These are phyloP conservation scores for Diogma glabrata DNA, from an alignment of 2,888 invertebrate species.

Conservation along the genomic window DNA sequence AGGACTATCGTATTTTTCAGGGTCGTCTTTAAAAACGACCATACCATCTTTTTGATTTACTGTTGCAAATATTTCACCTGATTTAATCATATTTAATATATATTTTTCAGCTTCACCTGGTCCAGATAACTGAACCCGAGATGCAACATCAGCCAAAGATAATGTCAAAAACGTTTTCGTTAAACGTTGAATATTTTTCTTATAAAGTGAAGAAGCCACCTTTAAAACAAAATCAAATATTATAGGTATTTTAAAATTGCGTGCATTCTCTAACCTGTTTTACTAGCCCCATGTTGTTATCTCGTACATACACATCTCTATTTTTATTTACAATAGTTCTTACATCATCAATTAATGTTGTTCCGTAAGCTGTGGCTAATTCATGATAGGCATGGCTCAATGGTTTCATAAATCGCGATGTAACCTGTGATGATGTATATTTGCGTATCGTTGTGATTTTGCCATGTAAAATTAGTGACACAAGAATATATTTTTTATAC, in stretches of 20 bases:
- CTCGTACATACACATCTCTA: conserved; percentile 66
- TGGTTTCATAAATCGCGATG: conserved; percentile 73
- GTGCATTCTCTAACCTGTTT: too few species aligned
- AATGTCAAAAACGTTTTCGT: conserved; percentile 68
- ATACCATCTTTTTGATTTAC: conserved; percentile 97
- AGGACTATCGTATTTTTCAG: conserved; percentile 87
- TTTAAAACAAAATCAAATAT: too few species aligned
- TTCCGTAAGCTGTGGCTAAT: conserved; percentile 61
- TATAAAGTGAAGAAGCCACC: conserved; percentile 78
- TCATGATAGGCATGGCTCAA: conserved; percentile 81
- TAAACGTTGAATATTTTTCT: conserved; percentile 91
- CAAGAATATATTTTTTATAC: conserved; percentile 91
- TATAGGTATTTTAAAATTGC: too few species aligned
- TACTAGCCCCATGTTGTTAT: conserved; percentile 65
- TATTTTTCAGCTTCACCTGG: conserved; percentile 86
- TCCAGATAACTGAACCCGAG: conserved; percentile 73
- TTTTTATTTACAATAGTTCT: conserved; percentile 51
- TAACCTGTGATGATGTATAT: conserved; percentile 84
- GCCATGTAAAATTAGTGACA: conserved; percentile 83
- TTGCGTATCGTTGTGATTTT: conserved; percentile 72
- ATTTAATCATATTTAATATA: conserved; percentile 94
- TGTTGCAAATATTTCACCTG: conserved; percentile 91
- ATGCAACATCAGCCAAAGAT: conserved; percentile 56
- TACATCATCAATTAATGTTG: conserved; percentile 5
- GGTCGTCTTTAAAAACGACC: conserved; percentile 93